Conservation (phyloP, 2,113 vertebrate genomes). For the Thalassarche chlororhynchos region DNA sequence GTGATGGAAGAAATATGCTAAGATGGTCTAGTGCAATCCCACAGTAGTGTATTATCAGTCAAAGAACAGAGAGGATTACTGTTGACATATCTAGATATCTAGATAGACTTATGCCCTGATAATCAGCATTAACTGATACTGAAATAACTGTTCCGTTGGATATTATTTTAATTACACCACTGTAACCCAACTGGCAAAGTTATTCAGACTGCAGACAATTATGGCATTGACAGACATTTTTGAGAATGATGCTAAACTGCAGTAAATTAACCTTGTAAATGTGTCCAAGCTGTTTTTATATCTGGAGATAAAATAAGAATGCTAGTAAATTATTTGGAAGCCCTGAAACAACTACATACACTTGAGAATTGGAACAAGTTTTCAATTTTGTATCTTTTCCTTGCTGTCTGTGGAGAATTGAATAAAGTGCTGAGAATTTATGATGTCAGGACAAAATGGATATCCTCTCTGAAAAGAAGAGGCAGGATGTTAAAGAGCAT, state of each 20-base stretch:
- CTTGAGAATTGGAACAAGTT: neutral
- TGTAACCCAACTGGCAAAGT: neutral
- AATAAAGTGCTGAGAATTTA: constrained; percentile 14
- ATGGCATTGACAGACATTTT: neutral
- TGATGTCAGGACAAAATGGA: neutral
- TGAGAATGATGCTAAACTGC: neutral
- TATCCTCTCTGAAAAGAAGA: neutral
- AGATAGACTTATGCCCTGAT: neutral
- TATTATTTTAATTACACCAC: neutral
- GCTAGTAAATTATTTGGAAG: neutral
- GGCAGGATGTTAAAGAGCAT: neutral
- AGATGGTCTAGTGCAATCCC: neutral
- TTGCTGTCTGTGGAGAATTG: neutral
- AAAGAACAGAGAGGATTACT: neutral
- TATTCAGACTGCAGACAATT: neutral
- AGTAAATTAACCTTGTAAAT: neutral
- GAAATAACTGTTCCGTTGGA: neutral
- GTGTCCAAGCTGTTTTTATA: neutral
- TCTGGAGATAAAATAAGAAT: neutral
- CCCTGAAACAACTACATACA: neutral
- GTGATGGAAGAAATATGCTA: neutral
- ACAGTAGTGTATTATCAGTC: neutral
- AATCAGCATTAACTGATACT: neutral
- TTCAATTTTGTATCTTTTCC: neutral
- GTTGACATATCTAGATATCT: neutral